A percentile compares a stretch with the other conserved stretches of the same genome.
phyloP scores from a whole-genome alignment of 2,797 vertebrate genomes.

The Epinephelus awoara region DNA sequence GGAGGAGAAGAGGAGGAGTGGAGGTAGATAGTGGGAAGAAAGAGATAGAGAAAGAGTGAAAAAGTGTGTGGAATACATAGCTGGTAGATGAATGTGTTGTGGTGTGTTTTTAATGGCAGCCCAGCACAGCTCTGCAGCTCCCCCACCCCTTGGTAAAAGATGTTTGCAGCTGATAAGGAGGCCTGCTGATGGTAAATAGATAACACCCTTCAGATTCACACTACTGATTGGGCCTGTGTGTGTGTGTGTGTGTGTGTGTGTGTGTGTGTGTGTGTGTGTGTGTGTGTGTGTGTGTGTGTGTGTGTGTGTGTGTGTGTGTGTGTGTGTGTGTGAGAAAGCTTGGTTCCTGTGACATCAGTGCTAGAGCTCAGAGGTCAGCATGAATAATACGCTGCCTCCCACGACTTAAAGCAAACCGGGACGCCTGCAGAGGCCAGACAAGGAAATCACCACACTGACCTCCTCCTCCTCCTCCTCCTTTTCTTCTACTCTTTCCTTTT shows the following conservation, averaged over 20 bases:
- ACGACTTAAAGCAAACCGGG: conserved; percentile 63
- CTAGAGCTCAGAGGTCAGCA: conserved; percentile 75
- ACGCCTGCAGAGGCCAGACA: conserved; percentile 68
- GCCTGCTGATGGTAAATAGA: conserved; percentile 82
- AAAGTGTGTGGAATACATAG: conserved; percentile 70
- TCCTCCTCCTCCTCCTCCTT: conserved; percentile 37
- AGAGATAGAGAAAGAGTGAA: conserved; percentile 57
- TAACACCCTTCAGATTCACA: conserved; percentile 77
- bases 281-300: conserved; percentile 31
- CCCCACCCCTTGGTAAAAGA: conserved; percentile 74
- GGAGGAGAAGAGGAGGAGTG: conserved; percentile 69
- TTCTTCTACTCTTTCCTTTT: conserved; percentile 2
- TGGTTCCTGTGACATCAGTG: conserved; percentile 79
- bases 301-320: conserved; percentile 36
- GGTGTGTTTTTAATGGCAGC: conserved; percentile 83
- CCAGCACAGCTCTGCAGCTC: conserved; percentile 53
- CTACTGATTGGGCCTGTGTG: conserved; percentile 56
- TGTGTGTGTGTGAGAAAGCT: conserved; percentile 27
- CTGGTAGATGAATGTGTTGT: conserved; percentile 79
- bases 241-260: conserved; percentile 12
- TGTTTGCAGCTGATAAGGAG: conserved; percentile 79
- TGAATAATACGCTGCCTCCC: conserved; percentile 82
- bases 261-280: conserved; percentile 17
- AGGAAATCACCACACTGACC: conserved; percentile 67
- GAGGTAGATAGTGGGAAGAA: conserved; percentile 67